A percentile compares a stretch with the other conserved stretches of the same genome.
These are phyloP conservation scores for Epinotia bilunana DNA, from an alignment of 2,888 invertebrate genomes.

Conservation along the genomic window DNA sequence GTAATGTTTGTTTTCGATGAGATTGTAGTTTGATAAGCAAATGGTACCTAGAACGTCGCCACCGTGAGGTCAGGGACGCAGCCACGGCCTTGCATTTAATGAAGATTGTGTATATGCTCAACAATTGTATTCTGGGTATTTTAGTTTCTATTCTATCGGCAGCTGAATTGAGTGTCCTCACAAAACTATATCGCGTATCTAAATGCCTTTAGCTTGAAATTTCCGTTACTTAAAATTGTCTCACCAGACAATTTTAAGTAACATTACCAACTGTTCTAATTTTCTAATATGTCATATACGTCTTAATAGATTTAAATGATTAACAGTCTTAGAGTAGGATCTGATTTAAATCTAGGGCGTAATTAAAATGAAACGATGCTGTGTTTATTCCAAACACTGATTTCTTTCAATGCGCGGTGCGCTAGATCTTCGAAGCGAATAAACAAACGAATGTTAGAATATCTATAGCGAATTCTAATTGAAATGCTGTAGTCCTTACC, in stretches of 20 bases:
- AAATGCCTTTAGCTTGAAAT: slow-evolving; percentile 16
- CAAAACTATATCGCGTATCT: slow-evolving; percentile 27
- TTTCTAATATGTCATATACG: neutral
- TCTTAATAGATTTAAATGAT: neutral
- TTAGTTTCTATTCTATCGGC: slow-evolving; percentile 17
- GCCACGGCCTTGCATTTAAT: slow-evolving; percentile 26
- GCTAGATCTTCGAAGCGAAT: slow-evolving; percentile 28
- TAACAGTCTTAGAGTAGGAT: neutral
- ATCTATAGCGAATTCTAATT: neutral
- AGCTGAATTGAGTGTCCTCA: slow-evolving; percentile 9
- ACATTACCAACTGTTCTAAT: slow-evolving; percentile 9
- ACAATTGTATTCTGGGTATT: slow-evolving; percentile 16
- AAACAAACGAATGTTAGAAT: neutral
- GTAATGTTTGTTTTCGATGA: slow-evolving; percentile 22
- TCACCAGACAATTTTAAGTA: neutral
- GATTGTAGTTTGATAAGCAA: slow-evolving; percentile 14
- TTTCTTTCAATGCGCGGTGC: slow-evolving; percentile 29
- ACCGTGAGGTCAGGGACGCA: slow-evolving; percentile 14
- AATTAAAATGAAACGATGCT: slow-evolving; percentile 33
- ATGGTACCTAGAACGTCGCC: slow-evolving; percentile 21
- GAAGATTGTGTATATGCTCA: slow-evolving; percentile 26
- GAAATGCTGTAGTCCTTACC: slow-evolving; percentile 2
- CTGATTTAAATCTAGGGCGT: slow-evolving; percentile 29
- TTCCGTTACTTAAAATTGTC: slow-evolving; percentile 21
- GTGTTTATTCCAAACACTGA: slow-evolving; percentile 40